phyloP scores from a whole-genome alignment of 2,113 vertebrate species.

The Galeopterus variegatus region DNA sequence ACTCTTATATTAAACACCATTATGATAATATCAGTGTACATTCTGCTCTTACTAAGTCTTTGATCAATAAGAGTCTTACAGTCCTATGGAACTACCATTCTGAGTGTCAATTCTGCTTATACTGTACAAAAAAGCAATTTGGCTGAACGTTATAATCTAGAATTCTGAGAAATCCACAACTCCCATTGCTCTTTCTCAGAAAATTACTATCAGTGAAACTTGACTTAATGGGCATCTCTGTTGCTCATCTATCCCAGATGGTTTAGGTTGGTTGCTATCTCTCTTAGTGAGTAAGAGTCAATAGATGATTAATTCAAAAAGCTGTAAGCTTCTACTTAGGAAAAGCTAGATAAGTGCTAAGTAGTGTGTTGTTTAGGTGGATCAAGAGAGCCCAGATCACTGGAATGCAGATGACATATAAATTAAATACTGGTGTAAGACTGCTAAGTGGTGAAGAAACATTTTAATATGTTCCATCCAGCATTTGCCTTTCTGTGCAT shows the following conservation, averaged over 20 bases:
- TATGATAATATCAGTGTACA: background rate
- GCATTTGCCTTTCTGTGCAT: background rate
- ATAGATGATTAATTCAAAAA: constrained; percentile 41
- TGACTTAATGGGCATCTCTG: background rate
- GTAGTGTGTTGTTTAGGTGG: background rate
- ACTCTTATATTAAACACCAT: background rate
- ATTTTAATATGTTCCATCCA: background rate
- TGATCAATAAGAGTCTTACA: background rate
- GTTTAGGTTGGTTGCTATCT: background rate
- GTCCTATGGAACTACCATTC: background rate
- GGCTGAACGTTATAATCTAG: background rate
- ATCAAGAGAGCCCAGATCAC: background rate
- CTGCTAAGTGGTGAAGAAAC: background rate
- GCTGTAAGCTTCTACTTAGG: background rate
- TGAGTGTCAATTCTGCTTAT: background rate
- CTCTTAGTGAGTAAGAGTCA: background rate
- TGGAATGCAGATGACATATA: background rate
- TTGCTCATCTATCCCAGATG: background rate
- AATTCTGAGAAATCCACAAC: background rate
- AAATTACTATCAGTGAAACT: background rate
- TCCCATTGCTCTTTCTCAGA: background rate
- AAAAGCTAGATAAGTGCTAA: background rate
- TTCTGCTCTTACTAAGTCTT: background rate
- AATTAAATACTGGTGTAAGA: background rate
- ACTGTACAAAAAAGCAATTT: background rate